A percentile compares a stretch with the other conserved stretches of the same genome.
phyloP scores from a whole-genome alignment of 2,888 invertebrate genomes.

The Apamea epomidion region DNA sequence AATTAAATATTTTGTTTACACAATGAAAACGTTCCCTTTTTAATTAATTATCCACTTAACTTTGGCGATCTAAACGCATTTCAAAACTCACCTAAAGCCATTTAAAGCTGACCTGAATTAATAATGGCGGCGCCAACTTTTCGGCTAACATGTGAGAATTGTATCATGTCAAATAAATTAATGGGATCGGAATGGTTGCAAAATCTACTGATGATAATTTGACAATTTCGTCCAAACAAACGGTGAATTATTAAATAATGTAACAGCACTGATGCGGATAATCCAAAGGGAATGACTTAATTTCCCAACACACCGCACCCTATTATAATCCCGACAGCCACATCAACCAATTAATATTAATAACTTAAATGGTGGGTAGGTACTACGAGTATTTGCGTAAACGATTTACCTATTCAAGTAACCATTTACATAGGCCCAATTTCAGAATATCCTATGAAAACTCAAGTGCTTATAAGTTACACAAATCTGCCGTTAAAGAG shows the following conservation, averaged over 20 bases:
- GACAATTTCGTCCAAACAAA: conserved; percentile 11
- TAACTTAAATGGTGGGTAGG: conserved; percentile 33
- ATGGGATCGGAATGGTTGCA: conserved; percentile 1
- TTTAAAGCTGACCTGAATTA: conserved; percentile 7
- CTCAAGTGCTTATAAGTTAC: too few species aligned
- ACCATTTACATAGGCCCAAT: background rate
- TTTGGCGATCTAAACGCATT: conserved; percentile 15
- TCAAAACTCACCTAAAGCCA: conserved; percentile 16
- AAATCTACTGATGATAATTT: conserved; percentile 6
- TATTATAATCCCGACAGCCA: conserved; percentile 42
- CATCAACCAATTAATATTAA: conserved; percentile 41
- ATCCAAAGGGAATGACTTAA: conserved; percentile 34
- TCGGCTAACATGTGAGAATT: conserved; percentile 16
- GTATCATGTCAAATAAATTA: background rate
- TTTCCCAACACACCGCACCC: conserved; percentile 32
- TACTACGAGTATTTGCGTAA: conserved; percentile 6
- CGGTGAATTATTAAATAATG: conserved; percentile 31
- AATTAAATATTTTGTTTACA: conserved; percentile 16
- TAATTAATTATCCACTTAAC: conserved; percentile 30
- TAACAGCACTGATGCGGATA: conserved; percentile 21
- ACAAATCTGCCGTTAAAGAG: conserved; percentile 12
- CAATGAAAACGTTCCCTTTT: conserved; percentile 6
- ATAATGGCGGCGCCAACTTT: conserved; percentile 11
- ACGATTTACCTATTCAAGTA: background rate
- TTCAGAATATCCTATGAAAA: background rate